Evolutionary conservation across 2,113 vertebrate species (phyloP).

Genomic region (Progne subis): DNA sequence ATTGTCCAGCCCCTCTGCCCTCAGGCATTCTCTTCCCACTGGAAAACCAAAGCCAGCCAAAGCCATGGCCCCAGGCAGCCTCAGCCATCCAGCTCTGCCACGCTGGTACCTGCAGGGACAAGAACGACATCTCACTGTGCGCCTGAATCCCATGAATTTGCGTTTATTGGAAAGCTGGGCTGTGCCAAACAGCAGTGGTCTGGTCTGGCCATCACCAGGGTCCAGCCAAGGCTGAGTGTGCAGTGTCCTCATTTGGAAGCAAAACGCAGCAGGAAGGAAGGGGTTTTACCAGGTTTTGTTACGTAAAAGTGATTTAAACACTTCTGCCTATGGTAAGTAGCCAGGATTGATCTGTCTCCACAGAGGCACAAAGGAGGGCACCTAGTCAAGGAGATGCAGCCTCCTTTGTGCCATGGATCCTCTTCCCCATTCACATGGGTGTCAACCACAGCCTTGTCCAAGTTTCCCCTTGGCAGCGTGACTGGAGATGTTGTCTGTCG

Average conservation of each 20-base stretch:
- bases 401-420: not conserved
- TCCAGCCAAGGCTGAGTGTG: not conserved
- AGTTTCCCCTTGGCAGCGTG: not conserved
- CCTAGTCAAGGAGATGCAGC: not conserved
- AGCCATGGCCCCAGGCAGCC: not conserved
- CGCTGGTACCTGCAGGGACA: not conserved
- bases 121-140: fast-evolving
- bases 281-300: fast-evolving
- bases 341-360: not conserved
- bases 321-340: not conserved
- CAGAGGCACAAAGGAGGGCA: not conserved
- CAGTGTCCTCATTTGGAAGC: not conserved
- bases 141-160: not conserved
- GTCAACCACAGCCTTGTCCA: not conserved
- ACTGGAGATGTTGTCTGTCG: not conserved
- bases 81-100: not conserved
- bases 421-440: not conserved
- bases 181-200: not conserved
- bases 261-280: not conserved
- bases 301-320: not conserved
- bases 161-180: not conserved
- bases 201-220: not conserved
- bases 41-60: not conserved
- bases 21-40: not conserved
- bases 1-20: fast-evolving